Base-by-base conservation (phyloP, 2,797 vertebrate species). In the Coracias cyanogaster region DNA sequence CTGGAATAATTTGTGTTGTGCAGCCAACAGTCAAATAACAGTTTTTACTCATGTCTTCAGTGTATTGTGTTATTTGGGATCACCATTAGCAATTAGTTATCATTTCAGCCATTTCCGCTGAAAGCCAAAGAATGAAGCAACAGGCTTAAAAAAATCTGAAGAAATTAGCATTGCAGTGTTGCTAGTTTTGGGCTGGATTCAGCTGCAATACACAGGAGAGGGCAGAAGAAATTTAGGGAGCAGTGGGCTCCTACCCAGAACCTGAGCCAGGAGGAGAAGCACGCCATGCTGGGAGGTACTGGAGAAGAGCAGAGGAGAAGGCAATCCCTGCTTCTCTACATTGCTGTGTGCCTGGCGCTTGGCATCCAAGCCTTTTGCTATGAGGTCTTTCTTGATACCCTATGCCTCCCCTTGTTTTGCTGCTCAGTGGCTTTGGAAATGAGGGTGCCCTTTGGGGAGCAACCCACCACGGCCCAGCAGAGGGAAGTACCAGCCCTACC, bases 391-490 rank as follows among this genome's bases (percentile, higher is more conserved):
- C 65, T 52, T 51, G 29, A 17, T 14, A 35, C 35, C 43, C 46
- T 55, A 28, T 69, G 79, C 52, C 46, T 91, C 3, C 65, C 93
- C n/a, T 80, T 86, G 28, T 82, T 97, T 69, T 77, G 84, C 43
- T 73, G 77, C 91, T 96, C 86, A 69, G 61, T 67, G 91, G 78
- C 71, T 87, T 96, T 96, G 93, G 90, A 94, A 89, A 85, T 58
- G 72, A 83, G 2, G n/a, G 25, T 29, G 33, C 15, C 31, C 33
- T 41, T 15, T 51, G 67, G n/a, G 86, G 37, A 24, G 12, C 1
- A 1, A 48, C 15, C 33, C 0, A 1, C 54, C 0, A 10, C 67
- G 69, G 31, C 41, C 41, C n/a, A 39, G 54, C 0, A 2, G 26
- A 69, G 7, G 31, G 62, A 91, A 65, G 18, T 54, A 28, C 33